These are phyloP conservation scores for Acrocyrtus sp. DNA, from an alignment of 2,888 invertebrate species.

Conservation along the genomic window DNA sequence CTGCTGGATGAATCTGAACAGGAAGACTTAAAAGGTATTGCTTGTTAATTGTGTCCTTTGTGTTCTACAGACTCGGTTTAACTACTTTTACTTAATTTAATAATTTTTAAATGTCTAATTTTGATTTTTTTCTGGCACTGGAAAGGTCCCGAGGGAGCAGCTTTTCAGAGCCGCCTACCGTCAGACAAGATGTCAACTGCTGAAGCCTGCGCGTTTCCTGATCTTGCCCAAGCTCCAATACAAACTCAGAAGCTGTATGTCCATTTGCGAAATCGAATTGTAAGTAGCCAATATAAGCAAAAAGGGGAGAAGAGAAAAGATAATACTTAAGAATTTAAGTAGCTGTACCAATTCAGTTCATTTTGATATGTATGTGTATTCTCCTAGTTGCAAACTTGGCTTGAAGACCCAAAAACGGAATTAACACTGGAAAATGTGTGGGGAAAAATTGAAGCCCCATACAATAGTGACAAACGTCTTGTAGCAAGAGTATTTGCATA, in stretches of 20 bases:
- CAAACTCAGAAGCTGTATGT: constrained; percentile 88
- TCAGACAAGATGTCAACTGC: constrained; percentile 94
- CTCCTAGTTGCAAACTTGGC: constrained; percentile 87
- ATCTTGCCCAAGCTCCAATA: constrained; percentile 84
- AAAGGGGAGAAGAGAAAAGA: background rate
- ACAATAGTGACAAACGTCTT: constrained; percentile 88
- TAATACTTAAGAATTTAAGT: background rate
- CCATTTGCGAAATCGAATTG: constrained; percentile 88
- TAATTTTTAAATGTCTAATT: too few relatives aligned
- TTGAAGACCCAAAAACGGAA: constrained; percentile 94
- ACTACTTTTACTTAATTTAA: background rate
- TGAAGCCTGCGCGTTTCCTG: constrained; percentile 94
- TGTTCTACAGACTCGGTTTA: background rate
- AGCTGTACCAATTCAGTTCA: background rate
- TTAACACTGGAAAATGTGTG: constrained; percentile 83
- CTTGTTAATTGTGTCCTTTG: background rate
- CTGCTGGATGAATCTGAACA: constrained; percentile 67
- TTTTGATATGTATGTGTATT: constrained; percentile 20
- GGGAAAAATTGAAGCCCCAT: constrained; percentile 85
- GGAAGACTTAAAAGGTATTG: constrained; percentile 70
- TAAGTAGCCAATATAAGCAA: constrained; percentile 66
- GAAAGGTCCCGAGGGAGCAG: constrained; percentile 86
- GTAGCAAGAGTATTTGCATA: constrained; percentile 89
- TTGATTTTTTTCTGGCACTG: too few relatives aligned
- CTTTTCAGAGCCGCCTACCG: constrained; percentile 92